These are phyloP conservation scores for Chromoteleia sp. DNA, from an alignment of 2,888 invertebrate species.

Conservation along the genomic window DNA sequence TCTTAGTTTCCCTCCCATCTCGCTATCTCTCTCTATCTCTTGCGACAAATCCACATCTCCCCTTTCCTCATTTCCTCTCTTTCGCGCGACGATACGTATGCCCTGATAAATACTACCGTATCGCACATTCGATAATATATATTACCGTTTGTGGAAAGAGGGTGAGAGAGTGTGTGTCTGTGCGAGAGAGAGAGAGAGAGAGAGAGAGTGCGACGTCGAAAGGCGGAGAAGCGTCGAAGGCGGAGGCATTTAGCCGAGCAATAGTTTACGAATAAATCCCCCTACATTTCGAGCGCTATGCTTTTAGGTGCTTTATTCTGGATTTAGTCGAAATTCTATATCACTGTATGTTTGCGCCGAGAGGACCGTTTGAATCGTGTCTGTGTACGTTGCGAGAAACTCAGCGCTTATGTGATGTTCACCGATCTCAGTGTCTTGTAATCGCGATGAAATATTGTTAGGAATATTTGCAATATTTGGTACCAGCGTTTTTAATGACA, in stretches of 20 bases:
- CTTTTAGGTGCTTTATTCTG: conserved; percentile 80
- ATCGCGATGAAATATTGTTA: conserved; percentile 40
- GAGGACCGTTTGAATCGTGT: conserved; percentile 49
- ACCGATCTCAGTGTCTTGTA: conserved; percentile 45
- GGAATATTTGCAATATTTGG: conserved; percentile 35
- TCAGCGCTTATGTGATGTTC: conserved; percentile 42
- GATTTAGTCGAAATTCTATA: conserved; percentile 76
- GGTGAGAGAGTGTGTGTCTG: too few species aligned
- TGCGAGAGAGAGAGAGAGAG: conserved; percentile 45
- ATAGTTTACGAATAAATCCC: conserved; percentile 84
- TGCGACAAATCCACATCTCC: conserved; percentile 78
- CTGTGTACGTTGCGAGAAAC: conserved; percentile 27
- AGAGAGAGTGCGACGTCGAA: conserved; percentile 59
- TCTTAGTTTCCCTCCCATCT: conserved; percentile 60
- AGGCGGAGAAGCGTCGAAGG: conserved; percentile 68
- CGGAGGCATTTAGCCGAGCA: conserved; percentile 74
- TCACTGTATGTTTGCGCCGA: conserved; percentile 54
- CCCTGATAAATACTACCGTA: conserved; percentile 69
- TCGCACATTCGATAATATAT: conserved; percentile 82
- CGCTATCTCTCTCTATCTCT: conserved; percentile 52
- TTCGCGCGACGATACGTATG: conserved; percentile 63
- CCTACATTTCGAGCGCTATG: conserved; percentile 82
- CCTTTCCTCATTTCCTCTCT: conserved; percentile 66
- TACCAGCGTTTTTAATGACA: conserved; percentile 21
- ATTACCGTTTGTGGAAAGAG: conserved; percentile 80